Percentiles rank a stretch among this genome's conserved stretches.
Evolutionary conservation across 37 sponge, comb jelly and placozoan genomes (phyloP).

Genomic region (Chondrosia reniformis): DNA sequence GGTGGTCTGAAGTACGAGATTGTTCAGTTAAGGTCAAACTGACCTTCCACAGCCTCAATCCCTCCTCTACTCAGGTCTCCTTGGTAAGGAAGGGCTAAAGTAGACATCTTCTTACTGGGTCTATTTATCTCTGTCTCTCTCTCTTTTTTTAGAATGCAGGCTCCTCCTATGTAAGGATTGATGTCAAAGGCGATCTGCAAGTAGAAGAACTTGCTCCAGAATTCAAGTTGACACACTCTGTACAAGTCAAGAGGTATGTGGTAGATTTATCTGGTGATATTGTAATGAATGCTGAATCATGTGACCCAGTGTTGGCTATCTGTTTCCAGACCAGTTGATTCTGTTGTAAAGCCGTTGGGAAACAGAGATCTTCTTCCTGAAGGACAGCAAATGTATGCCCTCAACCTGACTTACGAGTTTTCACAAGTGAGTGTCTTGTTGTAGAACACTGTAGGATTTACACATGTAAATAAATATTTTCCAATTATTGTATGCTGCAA

Average conservation of each 20-base stretch:
- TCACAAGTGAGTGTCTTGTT: constrained; percentile 44
- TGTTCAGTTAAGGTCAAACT: constrained; percentile 32
- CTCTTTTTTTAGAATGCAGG: constrained; percentile 30
- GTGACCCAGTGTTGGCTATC: neutral
- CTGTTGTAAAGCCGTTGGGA: constrained; percentile 51
- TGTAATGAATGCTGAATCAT: too few relatives aligned
- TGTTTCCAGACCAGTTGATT: constrained; percentile 43
- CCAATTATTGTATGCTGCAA: too few relatives aligned
- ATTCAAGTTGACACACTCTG: constrained; percentile 62
- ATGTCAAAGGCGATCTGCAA: constrained; percentile 29
- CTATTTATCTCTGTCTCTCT: neutral
- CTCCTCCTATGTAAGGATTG: constrained; percentile 37
- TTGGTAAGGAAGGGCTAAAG: constrained; percentile 42
- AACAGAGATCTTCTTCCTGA: constrained; percentile 50
- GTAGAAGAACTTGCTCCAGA: constrained; percentile 65
- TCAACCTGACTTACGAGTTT: constrained; percentile 68
- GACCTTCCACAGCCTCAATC: constrained; percentile 56
- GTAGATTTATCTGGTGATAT: too few relatives aligned
- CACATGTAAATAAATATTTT: too few relatives aligned
- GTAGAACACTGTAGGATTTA: too few relatives aligned
- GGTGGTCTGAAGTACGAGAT: constrained; percentile 63
- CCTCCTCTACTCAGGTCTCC: constrained; percentile 25
- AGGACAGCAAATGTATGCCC: constrained; percentile 55
- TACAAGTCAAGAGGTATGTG: constrained; percentile 46
- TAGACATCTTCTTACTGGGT: neutral